Percentiles rank a stretch among this genome's conserved stretches.
These are phyloP conservation scores for Danio albolineatus DNA, from an alignment of 2,797 vertebrate genomes.

Conservation along the genomic window DNA sequence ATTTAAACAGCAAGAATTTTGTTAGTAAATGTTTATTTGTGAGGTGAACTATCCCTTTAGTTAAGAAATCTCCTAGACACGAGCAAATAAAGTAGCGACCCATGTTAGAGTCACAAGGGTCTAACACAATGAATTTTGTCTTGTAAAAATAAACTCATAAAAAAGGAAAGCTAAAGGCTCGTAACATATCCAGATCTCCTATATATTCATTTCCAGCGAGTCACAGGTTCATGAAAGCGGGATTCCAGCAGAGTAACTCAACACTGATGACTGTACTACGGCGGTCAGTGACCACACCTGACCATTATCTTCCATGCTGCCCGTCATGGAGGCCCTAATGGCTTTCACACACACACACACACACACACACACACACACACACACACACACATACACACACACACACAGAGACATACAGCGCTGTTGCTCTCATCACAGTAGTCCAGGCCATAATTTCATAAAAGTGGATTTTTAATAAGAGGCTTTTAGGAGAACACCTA, in stretches of 20 bases:
- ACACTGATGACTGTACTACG: constrained; percentile 31
- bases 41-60: too few relatives aligned
- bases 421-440: constrained; percentile 40
- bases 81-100: neutral
- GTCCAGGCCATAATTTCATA: constrained; percentile 74
- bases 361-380: too few relatives aligned
- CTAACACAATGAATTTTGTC: neutral
- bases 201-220: constrained; percentile 18
- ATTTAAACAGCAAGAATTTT: too few relatives aligned
- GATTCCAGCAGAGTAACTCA: constrained; percentile 43
- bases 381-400: too few relatives aligned
- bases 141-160: neutral
- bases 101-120: neutral
- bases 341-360: constrained; percentile 40
- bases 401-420: constrained; percentile 18
- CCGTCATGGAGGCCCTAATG: constrained; percentile 57
- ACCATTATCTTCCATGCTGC: constrained; percentile 58
- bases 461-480: constrained; percentile 76
- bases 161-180: neutral
- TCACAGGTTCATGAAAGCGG: constrained; percentile 9
- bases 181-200: constrained; percentile 8
- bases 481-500: constrained; percentile 73
- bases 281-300: constrained; percentile 54
- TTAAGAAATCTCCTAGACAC: neutral
- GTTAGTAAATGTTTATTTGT: too few relatives aligned